Conservation (phyloP, 2,113 vertebrate genomes). For the Aspiorhynchus laticeps region DNA sequence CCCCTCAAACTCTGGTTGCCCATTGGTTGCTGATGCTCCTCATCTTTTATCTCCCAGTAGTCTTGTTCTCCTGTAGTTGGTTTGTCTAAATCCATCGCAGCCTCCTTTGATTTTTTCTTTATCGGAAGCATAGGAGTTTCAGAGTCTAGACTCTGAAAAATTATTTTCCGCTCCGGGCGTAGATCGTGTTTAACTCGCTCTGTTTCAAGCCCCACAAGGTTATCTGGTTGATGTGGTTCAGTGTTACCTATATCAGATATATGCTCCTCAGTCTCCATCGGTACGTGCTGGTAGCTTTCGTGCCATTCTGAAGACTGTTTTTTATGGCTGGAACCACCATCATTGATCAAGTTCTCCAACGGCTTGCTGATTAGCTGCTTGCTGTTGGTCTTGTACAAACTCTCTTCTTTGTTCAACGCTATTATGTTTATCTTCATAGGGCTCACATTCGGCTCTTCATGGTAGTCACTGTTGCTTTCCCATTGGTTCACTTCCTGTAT, state of each 20-base stretch:
- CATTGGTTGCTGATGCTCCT: slow-evolving; percentile 68
- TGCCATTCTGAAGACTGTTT: slow-evolving; percentile 92
- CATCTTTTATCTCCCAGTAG: slow-evolving; percentile 66
- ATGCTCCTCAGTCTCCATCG: slow-evolving; percentile 49
- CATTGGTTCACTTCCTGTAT: slow-evolving; percentile 75
- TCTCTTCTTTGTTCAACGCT: slow-evolving; percentile 68
- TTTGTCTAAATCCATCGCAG: slow-evolving; percentile 55
- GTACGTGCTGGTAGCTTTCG: slow-evolving; percentile 82
- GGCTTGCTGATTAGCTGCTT: slow-evolving; percentile 90
- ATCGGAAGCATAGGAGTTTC: slow-evolving; percentile 61
- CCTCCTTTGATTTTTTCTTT: slow-evolving; percentile 56
- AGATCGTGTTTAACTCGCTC: slow-evolving; percentile 43
- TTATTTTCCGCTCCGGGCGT: slow-evolving; percentile 62
- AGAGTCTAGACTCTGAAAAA: slow-evolving; percentile 72
- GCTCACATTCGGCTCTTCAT: slow-evolving; percentile 81
- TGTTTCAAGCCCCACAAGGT: slow-evolving; percentile 76
- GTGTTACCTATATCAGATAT: slow-evolving; percentile 47
- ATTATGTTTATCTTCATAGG: slow-evolving; percentile 92
- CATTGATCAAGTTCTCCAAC: slow-evolving; percentile 95
- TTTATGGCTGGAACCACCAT: slow-evolving; percentile 89
- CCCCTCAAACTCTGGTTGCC: slow-evolving; percentile 69
- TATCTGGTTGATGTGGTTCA: slow-evolving; percentile 65
- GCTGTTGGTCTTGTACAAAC: slow-evolving; percentile 80
- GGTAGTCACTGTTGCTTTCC: slow-evolving; percentile 60
- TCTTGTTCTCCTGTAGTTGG: slow-evolving; percentile 62